Evolutionary conservation across 2,888 invertebrate species (phyloP), one percentile per base, ranked within the genome.

Genomic region (Eilema sororculum): DNA sequence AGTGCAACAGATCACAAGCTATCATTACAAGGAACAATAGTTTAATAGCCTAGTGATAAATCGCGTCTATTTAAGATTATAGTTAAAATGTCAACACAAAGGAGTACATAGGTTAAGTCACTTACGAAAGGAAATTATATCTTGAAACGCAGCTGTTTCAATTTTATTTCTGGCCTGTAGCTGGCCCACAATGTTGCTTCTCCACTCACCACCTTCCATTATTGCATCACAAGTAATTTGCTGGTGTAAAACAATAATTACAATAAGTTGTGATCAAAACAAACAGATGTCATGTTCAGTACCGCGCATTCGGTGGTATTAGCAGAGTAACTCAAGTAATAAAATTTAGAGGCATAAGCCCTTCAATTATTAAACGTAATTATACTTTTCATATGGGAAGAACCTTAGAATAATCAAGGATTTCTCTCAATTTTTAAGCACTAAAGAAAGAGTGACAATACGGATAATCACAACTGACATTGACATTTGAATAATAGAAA

Each of bases 111-210:
- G 91, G 92, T 93, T 93, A 92, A 83, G 87, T 87, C 88, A 96
- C 98, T 97, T 96, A 98, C 98, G 98, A 92, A 98, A 97, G 80
- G 96, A 92, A 83, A 98, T 97, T 76, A 98, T 96, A 87, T 98
- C 98, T 82, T 97, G 97, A 91, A 98, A 98, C 84, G 97, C 96
- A 73, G 96, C 92, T 28, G 97, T 97, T 95, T 98, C 97, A 75
- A 95, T 96, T 91, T 96, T 97, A 91, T 98, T 98, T 86, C 98
- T 96, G 74, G 96, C 96, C 73, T 97, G 97, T 74, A 98, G 90
- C 87, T 97, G 97, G 83, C 93, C 94, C 82, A 98, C 94, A 86
- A 98, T 96, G 85, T 95, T 95, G 83, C 96, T 96, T 87, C 97
- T 97, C 98, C 98, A 98, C 74, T 93, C 91, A 72, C 91, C 89